Evolutionary conservation across 2,888 invertebrate species (phyloP).

Genomic region (Melieria picta): DNA sequence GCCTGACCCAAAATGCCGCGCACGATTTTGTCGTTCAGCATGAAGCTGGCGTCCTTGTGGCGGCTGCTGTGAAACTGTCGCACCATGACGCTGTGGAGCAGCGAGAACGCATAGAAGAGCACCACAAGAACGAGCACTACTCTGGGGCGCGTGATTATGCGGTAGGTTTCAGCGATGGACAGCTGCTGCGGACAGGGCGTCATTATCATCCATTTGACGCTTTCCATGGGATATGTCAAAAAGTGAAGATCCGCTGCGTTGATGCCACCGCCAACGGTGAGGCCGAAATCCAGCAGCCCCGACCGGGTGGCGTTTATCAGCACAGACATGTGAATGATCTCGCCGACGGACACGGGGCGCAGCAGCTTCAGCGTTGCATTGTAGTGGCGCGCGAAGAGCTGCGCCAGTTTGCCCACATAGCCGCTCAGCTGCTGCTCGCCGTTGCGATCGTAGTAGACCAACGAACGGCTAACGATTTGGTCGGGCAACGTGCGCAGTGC

Average conservation of each 20-base stretch:
- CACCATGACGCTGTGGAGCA: too few relatives aligned
- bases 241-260: not conserved
- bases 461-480: conserved; percentile 49
- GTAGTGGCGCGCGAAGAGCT: not conserved
- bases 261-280: not conserved
- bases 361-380: not conserved
- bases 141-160: not conserved
- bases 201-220: conserved; percentile 16
- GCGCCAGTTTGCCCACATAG: conserved; percentile 36
- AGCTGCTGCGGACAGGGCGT: not conserved
- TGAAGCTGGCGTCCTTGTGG: too few relatives aligned
- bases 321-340: not conserved
- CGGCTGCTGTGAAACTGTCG: too few relatives aligned
- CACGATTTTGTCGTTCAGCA: not conserved
- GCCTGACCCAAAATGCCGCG: conserved; percentile 24
- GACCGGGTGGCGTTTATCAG: conserved; percentile 7
- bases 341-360: not conserved
- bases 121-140: too few relatives aligned
- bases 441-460: conserved; percentile 44
- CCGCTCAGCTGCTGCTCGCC: conserved; percentile 46
- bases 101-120: too few relatives aligned
- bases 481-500: conserved; percentile 47
- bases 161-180: not conserved
- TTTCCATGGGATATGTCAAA: not conserved
- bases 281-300: conserved; percentile 13